Base-by-base conservation (phyloP, 37 sponge, comb jelly and placozoan species). In the Tethya wilhelma region DNA sequence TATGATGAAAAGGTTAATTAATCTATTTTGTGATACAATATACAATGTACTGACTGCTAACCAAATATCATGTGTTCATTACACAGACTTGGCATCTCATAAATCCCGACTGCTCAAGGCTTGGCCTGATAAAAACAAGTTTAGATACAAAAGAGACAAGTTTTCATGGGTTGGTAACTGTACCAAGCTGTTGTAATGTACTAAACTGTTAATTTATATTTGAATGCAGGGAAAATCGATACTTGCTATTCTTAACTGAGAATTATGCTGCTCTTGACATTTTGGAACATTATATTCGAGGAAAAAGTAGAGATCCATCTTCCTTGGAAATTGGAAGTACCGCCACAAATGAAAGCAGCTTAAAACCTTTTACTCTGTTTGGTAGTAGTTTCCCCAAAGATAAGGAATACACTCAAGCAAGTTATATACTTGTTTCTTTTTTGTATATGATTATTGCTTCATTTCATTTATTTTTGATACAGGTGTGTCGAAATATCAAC, bases 381-480 rank as follows among this genome's bases (percentile, higher is more conserved):
- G 96, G 96, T 17, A 95, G 96, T 56, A 92, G 90, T 73, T 98
- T 98, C 67, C 95, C 98, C 17, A 93, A 87, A 85, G 98, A 98
- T 67, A 86, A 88, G 45, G 98, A 95, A 34, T 98, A 98, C 83
- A 95, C 98, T 31, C 93, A 92, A 81, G 95, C 95, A 59, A n/a
- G 57, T 68, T 2, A 26, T n/a, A 6, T 9, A 39, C 26, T 26
- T 7, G 9, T 26, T 22, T 60, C 5, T 26, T 6, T n/a, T 64
- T 6, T 17, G 65, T 64, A 36, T 5, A 64, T 34, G 31, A 26
- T 64, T 3, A 64, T 5, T 28, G 4, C 12, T 58, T 14, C 5
- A 58, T 4, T 58, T 14, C 26, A 4, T 58, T 58, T 14, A 58
- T 58, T 14, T 58, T 58, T 31, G 38, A 30, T 30, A 28, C 38